Conservation (phyloP, 2,113 vertebrate species). For the Euleptes europaea region DNA sequence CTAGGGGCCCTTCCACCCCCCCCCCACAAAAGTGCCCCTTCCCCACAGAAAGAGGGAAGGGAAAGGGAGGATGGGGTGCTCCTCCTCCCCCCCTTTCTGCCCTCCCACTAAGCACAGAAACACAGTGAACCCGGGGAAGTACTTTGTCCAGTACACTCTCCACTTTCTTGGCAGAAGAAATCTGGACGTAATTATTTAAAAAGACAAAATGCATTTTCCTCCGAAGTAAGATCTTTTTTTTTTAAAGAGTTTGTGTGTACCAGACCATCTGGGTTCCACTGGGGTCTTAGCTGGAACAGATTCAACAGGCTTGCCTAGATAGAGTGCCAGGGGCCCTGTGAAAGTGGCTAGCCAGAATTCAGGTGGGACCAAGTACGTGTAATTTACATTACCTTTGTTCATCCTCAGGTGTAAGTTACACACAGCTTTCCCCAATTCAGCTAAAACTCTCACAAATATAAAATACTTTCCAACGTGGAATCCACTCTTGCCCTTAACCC, state of each 20-base stretch:
- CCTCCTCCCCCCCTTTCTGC: neutral
- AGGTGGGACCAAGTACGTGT: neutral
- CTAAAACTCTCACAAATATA: rapidly evolving
- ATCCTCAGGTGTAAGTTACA: neutral
- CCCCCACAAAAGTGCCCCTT: neutral
- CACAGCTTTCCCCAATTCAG: constrained; percentile 4
- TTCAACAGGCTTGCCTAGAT: constrained; percentile 49
- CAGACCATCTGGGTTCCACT: constrained; percentile 61
- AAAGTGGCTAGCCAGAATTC: constrained; percentile 14
- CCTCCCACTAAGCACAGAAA: constrained; percentile 49
- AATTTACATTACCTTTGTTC: constrained; percentile 10
- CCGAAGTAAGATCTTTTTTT: constrained; percentile 3
- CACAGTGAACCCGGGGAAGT: constrained; percentile 16
- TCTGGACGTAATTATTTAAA: constrained; percentile 67
- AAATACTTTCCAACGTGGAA: neutral
- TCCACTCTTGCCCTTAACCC: neutral
- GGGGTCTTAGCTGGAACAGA: constrained; percentile 41
- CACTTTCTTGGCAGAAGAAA: constrained; percentile 46
- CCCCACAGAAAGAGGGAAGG: neutral
- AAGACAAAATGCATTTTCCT: neutral
- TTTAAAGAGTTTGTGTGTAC: constrained; percentile 47
- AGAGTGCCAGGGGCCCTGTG: constrained; percentile 44
- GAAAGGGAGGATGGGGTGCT: neutral
- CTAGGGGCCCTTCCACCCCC: neutral
- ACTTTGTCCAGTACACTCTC: constrained; percentile 7